Conservation (phyloP, 2,797 vertebrate species). For the Chaetophractus vellerosus region DNA sequence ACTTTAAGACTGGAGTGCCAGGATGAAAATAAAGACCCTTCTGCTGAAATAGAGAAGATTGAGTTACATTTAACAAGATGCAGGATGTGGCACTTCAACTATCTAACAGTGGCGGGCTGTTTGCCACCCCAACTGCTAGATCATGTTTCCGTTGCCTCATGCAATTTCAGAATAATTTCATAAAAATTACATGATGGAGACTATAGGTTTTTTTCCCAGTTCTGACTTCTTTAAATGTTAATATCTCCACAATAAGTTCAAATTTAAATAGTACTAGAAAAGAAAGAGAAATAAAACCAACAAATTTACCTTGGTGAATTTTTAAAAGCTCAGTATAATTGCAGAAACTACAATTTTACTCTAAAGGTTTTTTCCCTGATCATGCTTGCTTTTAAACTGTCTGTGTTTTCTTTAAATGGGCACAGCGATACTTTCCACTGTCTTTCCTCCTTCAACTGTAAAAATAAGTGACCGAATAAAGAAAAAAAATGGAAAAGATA, state of each 20-base stretch:
- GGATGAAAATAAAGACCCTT: conserved; percentile 86
- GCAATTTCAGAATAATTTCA: conserved; percentile 85
- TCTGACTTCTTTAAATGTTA: conserved; percentile 84
- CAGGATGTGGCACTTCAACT: conserved; percentile 85
- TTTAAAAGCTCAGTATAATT: conserved; percentile 67
- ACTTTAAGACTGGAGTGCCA: conserved; percentile 70
- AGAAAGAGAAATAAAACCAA: conserved; percentile 58
- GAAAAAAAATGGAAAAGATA: background rate
- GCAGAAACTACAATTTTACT: conserved; percentile 48
- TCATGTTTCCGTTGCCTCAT: conserved; percentile 78
- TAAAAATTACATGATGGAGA: conserved; percentile 86
- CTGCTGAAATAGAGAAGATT: conserved; percentile 82
- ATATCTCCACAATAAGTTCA: conserved; percentile 78
- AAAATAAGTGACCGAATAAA: background rate
- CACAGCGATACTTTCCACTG: background rate
- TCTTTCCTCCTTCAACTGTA: background rate
- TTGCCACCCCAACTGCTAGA: conserved; percentile 83
- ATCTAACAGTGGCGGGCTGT: conserved; percentile 78
- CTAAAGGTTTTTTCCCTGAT: conserved; percentile 66
- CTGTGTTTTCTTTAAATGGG: conserved; percentile 5
- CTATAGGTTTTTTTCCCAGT: conserved; percentile 76
- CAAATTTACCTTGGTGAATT: conserved; percentile 68
- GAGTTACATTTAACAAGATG: conserved; percentile 86
- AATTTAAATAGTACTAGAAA: conserved; percentile 83
- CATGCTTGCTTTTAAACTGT: conserved; percentile 60